Conservation (phyloP, 2,113 vertebrate species). For the Geococcyx californianus region DNA sequence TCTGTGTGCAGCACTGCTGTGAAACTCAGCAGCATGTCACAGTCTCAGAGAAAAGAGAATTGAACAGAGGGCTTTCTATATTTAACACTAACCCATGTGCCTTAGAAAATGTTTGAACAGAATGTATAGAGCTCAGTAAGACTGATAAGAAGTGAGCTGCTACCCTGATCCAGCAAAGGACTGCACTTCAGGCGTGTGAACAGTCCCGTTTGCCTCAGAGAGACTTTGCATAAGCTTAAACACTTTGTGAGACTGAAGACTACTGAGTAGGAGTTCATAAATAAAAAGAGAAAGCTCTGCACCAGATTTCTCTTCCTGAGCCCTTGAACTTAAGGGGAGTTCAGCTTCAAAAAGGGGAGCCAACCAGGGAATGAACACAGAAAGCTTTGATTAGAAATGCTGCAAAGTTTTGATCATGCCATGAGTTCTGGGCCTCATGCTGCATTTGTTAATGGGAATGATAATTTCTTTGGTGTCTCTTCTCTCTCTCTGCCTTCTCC, state of each 20-base stretch:
- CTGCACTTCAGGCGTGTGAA: background rate
- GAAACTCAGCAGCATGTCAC: background rate
- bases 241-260: slow-evolving; percentile 21
- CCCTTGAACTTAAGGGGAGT: slow-evolving; percentile 20
- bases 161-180: slow-evolving; percentile 24
- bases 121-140: background rate
- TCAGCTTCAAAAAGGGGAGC: slow-evolving; percentile 12
- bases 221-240: slow-evolving; percentile 28
- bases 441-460: background rate
- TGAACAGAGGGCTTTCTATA: slow-evolving; percentile 15
- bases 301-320: background rate
- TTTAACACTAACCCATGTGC: background rate
- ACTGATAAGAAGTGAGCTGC: background rate
- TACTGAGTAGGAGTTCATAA: slow-evolving; percentile 28
- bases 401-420: background rate
- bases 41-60: rapidly evolving
- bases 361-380: background rate
- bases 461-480: background rate
- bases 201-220: background rate
- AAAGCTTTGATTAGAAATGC: slow-evolving; percentile 40
- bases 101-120: background rate
- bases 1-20: background rate
- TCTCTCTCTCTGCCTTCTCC: background rate
- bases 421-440: background rate
- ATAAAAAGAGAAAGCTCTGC: slow-evolving; percentile 29